Evolutionary conservation across 2,113 vertebrate genomes (phyloP).

Genomic region (Channa maculata): DNA sequence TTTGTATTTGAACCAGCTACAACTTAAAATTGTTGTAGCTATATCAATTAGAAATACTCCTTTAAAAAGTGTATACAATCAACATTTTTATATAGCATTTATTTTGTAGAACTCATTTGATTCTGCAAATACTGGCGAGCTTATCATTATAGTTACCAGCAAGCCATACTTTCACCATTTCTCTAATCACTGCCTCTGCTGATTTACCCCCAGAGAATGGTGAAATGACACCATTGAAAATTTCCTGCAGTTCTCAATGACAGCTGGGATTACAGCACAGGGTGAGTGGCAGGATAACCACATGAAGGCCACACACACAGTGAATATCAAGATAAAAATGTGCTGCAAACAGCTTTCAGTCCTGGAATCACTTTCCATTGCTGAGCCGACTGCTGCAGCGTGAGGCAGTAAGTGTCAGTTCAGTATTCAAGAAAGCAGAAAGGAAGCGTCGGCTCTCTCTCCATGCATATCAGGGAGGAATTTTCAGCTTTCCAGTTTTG

Average conservation of each 20-base stretch:
- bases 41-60: too few species aligned
- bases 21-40: too few species aligned
- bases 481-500: slow-evolving; percentile 50
- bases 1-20: too few species aligned
- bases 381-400: slow-evolving; percentile 18
- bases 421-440: neutral
- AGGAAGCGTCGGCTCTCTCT: slow-evolving; percentile 42
- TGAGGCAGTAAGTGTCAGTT: slow-evolving; percentile 13
- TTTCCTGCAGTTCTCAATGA: slow-evolving; percentile 10
- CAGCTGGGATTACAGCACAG: slow-evolving; percentile 42
- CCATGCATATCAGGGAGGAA: slow-evolving; percentile 32
- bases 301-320: slow-evolving; percentile 21
- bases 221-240: slow-evolving; percentile 26
- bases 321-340: slow-evolving; percentile 19
- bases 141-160: neutral
- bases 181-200: neutral
- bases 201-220: slow-evolving; percentile 7
- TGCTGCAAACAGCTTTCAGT: slow-evolving; percentile 42
- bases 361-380: slow-evolving; percentile 12
- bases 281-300: slow-evolving; percentile 30
- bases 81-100: too few species aligned
- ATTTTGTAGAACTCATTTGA: neutral
- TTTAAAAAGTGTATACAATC: too few species aligned
- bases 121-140: neutral
- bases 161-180: neutral